phyloP scores from a whole-genome alignment of 1,140 invertebrate species.

The Drosophila virilis region DNA sequence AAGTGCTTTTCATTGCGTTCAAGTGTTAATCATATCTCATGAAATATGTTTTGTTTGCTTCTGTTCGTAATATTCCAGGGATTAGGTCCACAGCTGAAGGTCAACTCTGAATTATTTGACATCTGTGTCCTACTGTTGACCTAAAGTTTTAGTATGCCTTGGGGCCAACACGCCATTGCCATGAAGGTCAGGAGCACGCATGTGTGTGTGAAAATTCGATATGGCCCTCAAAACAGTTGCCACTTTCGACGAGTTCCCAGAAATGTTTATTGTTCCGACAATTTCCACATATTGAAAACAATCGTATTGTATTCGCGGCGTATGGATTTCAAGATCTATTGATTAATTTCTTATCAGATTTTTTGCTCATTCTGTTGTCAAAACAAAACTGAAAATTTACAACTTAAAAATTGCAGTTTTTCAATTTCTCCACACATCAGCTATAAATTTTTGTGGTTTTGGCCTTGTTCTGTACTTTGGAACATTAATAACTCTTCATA shows the following conservation, averaged over 20 bases:
- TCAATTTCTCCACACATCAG: too few relatives aligned
- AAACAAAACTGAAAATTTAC: too few relatives aligned
- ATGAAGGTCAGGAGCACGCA: conserved; percentile 21
- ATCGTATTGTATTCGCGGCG: not conserved
- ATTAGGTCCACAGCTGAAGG: conserved; percentile 27
- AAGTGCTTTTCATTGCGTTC: not conserved
- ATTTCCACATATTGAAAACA: not conserved
- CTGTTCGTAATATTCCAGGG: conserved; percentile 29
- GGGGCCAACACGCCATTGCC: conserved; percentile 6
- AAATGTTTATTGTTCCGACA: conserved; percentile 12
- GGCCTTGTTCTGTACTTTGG: too few relatives aligned
- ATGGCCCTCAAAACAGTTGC: conserved; percentile 15
- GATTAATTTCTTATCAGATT: not conserved
- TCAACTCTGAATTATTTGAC: conserved; percentile 23
- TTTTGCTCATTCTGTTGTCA: not conserved
- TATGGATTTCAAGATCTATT: not conserved
- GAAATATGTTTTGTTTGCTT: conserved; percentile 22
- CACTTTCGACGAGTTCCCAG: not conserved
- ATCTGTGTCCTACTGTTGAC: conserved; percentile 16
- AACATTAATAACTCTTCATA: too few relatives aligned
- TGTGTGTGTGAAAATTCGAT: conserved; percentile 24
- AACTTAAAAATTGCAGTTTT: too few relatives aligned
- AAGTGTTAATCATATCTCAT: conserved; percentile 11
- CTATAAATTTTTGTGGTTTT: too few relatives aligned
- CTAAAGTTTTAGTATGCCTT: conserved; percentile 23